Conservation (phyloP, 2,113 vertebrate genomes). For the Cebidichthys violaceus region DNA sequence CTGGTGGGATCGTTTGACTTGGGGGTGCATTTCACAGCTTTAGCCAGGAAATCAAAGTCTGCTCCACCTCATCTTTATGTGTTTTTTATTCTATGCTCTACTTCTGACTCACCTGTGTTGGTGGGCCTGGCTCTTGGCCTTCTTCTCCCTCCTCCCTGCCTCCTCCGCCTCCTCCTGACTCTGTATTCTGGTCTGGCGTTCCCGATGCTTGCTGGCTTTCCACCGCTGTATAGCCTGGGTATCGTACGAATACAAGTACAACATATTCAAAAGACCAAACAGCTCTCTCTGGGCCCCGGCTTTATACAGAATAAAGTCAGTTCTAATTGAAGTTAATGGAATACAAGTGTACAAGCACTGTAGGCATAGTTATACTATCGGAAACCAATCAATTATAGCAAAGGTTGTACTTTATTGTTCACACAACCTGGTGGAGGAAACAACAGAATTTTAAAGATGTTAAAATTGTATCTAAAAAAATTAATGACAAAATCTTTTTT, state of each 20-base stretch:
- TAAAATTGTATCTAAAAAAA: not conserved
- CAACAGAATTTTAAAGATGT: not conserved
- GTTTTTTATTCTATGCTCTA: not conserved
- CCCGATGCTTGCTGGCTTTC: constrained; percentile 85
- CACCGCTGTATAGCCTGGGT: constrained; percentile 90
- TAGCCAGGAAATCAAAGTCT: not conserved
- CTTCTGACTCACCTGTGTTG: constrained; percentile 73
- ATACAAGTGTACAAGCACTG: not conserved
- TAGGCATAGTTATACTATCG: not conserved
- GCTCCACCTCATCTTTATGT: not conserved
- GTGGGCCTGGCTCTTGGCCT: constrained; percentile 66
- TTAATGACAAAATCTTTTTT: too few relatives aligned
- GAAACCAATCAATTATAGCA: not conserved
- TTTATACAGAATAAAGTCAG: not conserved
- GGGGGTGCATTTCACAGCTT: not conserved
- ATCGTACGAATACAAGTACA: constrained; percentile 2
- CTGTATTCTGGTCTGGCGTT: constrained; percentile 80
- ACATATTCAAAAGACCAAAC: not conserved
- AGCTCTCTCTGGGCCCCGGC: not conserved
- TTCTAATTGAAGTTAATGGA: not conserved
- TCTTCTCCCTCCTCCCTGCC: constrained; percentile 50
- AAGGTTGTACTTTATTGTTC: not conserved
- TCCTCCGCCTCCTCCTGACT: constrained; percentile 80
- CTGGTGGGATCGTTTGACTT: not conserved
- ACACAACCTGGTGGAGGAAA: not conserved